Evolutionary conservation across 2,888 invertebrate species (phyloP), one percentile per base, ranked within the genome.

Genomic region (Troides helena): DNA sequence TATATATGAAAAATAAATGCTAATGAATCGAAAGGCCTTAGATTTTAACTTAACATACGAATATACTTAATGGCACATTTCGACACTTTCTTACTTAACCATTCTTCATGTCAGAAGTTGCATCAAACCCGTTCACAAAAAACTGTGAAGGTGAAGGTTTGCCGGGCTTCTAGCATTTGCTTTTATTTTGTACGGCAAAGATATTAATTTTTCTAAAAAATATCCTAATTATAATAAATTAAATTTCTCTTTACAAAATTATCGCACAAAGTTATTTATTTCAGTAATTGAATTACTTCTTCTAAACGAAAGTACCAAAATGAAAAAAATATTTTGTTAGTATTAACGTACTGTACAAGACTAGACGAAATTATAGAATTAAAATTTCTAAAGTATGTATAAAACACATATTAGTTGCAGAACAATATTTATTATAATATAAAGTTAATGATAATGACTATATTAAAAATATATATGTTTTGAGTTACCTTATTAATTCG

Each of bases 71-170:
- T 62, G 12, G 58, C 43, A 23, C 63, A 64, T 68, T 68, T 64
- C 68, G 60, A 64, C 58, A 68, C 68, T 68, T 64, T 64, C 68
- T 53, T 68, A 68, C 64, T 59, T 53, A 53, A 68, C 21, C 36
- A 50, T 64, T 63, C 63, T 64, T 64, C 53, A 60, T 64, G 64
- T 63, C 63, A 53, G 39, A 68, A 36, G 60, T 68, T 64, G 64
- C 64, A 60, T 53, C 68, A 68, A 53, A 53, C 50, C 39, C 68
- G 68, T 53, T 64, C 58, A 64, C 58, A 57, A 62, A 63, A 63
- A 17, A 63, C 18, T 50, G 12, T 10, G 60, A 68, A 68, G 58
- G 63, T 68, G 63, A 63, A 68, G 63, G 56, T 21, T 36, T 46
- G n/a, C 57, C 1, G 23, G 7, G 8, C 10, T 23, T 58, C 14